phyloP scores from a whole-genome alignment of 1,140 invertebrate species.

The Phenacoccus solenopsis region DNA sequence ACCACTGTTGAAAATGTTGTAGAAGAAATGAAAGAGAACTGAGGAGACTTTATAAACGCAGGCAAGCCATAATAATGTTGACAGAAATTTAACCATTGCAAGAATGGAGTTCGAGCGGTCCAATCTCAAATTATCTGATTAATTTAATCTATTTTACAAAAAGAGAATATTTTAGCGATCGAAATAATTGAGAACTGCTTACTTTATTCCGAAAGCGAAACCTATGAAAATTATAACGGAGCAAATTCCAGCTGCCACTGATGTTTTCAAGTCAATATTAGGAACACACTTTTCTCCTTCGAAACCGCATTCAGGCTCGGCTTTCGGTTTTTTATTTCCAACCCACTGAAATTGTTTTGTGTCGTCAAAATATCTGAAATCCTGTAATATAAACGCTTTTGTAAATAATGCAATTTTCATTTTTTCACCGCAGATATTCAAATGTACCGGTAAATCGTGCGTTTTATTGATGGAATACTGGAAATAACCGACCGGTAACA shows the following conservation, averaged over 20 bases:
- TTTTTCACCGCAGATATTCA: neutral
- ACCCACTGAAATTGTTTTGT: conserved; percentile 58
- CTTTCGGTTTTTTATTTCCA: conserved; percentile 48
- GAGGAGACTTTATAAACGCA: too few species aligned
- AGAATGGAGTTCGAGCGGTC: too few species aligned
- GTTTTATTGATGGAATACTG: conserved; percentile 35
- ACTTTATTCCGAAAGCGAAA: conserved; percentile 47
- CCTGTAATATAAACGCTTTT: conserved; percentile 31
- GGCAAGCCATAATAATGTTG: too few species aligned
- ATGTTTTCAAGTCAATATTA: conserved; percentile 44
- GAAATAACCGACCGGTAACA: conserved; percentile 61
- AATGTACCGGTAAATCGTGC: conserved; percentile 33
- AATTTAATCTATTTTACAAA: too few species aligned
- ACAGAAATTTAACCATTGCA: too few species aligned
- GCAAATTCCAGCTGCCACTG: conserved; percentile 41
- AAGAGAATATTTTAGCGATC: neutral
- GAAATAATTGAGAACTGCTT: conserved; percentile 26
- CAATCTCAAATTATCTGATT: too few species aligned
- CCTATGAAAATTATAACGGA: conserved; percentile 45
- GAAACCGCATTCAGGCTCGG: conserved; percentile 65
- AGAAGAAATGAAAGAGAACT: too few species aligned
- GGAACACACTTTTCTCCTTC: conserved; percentile 47
- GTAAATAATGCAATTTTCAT: neutral
- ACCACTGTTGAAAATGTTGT: too few species aligned
- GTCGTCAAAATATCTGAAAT: conserved; percentile 47